These are phyloP conservation scores for Antechinus flavipes DNA, from an alignment of 2,113 vertebrate genomes.

Conservation along the genomic window DNA sequence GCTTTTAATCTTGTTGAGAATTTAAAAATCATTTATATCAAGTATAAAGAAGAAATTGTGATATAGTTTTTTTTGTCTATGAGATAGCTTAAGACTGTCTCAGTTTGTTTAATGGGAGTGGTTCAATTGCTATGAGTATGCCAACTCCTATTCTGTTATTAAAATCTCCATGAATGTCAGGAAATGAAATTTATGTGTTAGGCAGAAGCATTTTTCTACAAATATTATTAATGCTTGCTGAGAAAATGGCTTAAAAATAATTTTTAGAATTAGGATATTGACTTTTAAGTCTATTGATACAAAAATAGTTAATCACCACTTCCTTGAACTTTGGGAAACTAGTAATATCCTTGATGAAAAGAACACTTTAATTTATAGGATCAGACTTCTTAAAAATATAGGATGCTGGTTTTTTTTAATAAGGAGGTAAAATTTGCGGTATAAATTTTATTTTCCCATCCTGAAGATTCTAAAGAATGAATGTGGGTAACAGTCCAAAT, in stretches of 20 bases:
- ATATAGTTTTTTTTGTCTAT: background rate
- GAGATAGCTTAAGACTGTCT: background rate
- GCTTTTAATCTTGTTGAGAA: background rate
- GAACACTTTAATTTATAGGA: background rate
- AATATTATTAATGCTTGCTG: background rate
- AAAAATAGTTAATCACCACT: conserved; percentile 33
- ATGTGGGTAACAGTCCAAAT: background rate
- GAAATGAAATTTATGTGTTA: conserved; percentile 39
- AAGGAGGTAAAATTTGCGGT: background rate
- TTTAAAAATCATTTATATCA: background rate
- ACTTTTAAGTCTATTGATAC: background rate
- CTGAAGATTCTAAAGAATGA: conserved; percentile 8
- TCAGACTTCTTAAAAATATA: conserved; percentile 30
- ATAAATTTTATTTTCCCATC: conserved; percentile 5
- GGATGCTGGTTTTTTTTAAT: background rate
- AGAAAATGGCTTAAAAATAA: background rate
- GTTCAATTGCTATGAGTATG: background rate
- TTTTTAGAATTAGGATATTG: conserved; percentile 25
- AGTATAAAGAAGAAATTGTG: background rate
- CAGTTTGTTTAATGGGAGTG: background rate
- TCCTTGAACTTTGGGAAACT: conserved; percentile 22
- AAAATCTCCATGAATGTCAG: conserved; percentile 35
- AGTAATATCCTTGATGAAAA: conserved; percentile 20
- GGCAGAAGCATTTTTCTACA: conserved; percentile 16
- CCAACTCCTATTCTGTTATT: background rate